phyloP scores from a whole-genome alignment of 2,888 invertebrate species.

The Alloplasta piceator region DNA sequence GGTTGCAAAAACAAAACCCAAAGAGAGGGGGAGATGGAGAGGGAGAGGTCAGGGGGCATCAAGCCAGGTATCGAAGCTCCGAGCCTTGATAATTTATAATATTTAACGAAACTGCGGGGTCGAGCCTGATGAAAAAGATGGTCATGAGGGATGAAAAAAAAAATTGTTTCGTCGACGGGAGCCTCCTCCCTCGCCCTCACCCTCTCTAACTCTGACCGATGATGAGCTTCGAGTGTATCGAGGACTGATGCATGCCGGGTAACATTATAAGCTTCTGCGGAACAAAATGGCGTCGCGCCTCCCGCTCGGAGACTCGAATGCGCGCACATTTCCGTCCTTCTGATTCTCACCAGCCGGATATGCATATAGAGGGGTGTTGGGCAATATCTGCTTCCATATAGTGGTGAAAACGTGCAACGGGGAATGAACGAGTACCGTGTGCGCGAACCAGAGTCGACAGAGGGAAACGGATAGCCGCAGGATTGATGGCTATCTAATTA shows the following conservation, averaged over 20 bases:
- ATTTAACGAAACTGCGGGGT: constrained; percentile 52
- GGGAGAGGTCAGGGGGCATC: not conserved
- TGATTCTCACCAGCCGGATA: not conserved
- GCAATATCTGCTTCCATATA: constrained; percentile 39
- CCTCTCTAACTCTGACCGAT: constrained; percentile 12
- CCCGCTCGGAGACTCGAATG: not conserved
- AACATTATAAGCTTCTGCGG: not conserved
- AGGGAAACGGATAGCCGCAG: constrained; percentile 69
- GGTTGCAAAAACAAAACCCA: not conserved
- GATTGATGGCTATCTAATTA: constrained; percentile 80
- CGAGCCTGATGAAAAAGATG: constrained; percentile 34
- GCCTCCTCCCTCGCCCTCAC: not conserved
- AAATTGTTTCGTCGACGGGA: constrained; percentile 38
- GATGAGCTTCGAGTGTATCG: constrained; percentile 44
- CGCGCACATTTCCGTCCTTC: not conserved
- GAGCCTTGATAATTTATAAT: constrained; percentile 61
- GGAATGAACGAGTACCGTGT: constrained; percentile 48
- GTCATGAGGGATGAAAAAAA: constrained; percentile 7
- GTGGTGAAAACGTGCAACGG: constrained; percentile 22
- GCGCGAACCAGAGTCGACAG: constrained; percentile 39
- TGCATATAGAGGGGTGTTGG: constrained; percentile 5
- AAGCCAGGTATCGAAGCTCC: constrained; percentile 14
- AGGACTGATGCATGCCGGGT: constrained; percentile 37
- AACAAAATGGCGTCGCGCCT: constrained; percentile 5
- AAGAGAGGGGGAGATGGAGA: not conserved